Evolutionary conservation across 2,113 vertebrate species (phyloP).

Genomic region (Poeciliopsis retropinna): DNA sequence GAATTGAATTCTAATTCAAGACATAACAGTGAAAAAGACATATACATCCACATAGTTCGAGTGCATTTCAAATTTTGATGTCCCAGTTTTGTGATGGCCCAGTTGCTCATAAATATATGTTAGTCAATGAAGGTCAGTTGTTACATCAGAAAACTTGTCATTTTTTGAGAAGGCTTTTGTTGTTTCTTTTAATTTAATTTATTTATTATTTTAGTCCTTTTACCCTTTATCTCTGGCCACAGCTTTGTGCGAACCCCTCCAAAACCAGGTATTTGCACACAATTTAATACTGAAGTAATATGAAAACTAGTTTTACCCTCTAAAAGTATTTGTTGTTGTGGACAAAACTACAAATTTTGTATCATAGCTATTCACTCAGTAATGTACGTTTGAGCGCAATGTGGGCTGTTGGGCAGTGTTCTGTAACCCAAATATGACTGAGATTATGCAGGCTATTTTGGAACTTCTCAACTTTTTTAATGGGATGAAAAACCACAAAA

Average conservation of each 20-base stretch:
- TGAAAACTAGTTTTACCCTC: slow-evolving; percentile 28
- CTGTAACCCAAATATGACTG: slow-evolving; percentile 50
- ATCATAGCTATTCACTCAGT: slow-evolving; percentile 27
- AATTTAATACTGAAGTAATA: slow-evolving; percentile 38
- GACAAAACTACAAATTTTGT: slow-evolving; percentile 48
- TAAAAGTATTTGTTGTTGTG: slow-evolving; percentile 42
- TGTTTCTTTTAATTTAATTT: neutral
- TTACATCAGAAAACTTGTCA: slow-evolving; percentile 61
- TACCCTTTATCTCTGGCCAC: slow-evolving; percentile 55
- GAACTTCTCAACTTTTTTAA: neutral
- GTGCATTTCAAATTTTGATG: too few species aligned
- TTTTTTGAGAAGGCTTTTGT: slow-evolving; percentile 32
- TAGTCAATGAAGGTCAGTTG: slow-evolving; percentile 73
- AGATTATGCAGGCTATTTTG: slow-evolving; percentile 31
- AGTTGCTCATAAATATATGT: slow-evolving; percentile 50
- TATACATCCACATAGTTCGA: too few species aligned
- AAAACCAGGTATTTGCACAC: slow-evolving; percentile 24
- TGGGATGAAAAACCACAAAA: slow-evolving; percentile 11
- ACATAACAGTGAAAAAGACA: too few species aligned
- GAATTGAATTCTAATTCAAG: too few species aligned
- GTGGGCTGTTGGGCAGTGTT: slow-evolving; percentile 43
- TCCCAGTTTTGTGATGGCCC: slow-evolving; percentile 40
- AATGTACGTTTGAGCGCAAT: slow-evolving; percentile 37
- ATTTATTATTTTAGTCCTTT: slow-evolving; percentile 13
- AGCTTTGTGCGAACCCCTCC: slow-evolving; percentile 28